Percentiles rank a stretch among this genome's conserved stretches.
These are phyloP conservation scores for Haemorhous mexicanus DNA, from an alignment of 2,113 vertebrate species.

Conservation along the genomic window DNA sequence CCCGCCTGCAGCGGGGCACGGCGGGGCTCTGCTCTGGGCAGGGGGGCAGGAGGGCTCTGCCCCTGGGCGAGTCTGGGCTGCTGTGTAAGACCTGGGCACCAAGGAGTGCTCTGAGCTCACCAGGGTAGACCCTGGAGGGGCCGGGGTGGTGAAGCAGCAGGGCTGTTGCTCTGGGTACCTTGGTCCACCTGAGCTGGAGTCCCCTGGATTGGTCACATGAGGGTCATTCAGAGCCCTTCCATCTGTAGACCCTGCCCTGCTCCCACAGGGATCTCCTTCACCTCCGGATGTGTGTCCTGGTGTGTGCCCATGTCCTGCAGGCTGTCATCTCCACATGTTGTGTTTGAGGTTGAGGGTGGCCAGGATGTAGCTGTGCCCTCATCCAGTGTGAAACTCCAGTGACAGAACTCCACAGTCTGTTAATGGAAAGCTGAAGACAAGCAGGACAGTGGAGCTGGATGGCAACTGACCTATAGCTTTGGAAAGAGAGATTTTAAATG, in stretches of 20 bases:
- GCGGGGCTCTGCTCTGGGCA: neutral
- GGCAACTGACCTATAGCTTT: neutral
- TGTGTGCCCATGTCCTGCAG: rapidly evolving
- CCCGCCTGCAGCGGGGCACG: neutral
- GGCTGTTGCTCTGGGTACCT: neutral
- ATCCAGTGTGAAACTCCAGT: neutral
- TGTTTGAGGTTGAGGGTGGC: neutral
- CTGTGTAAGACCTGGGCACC: neutral
- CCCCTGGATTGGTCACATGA: neutral
- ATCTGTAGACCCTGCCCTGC: neutral
- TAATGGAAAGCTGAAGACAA: neutral
- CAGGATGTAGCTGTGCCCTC: neutral
- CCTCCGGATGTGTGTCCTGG: neutral
- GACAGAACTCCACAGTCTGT: rapidly evolving
- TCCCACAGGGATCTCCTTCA: neutral
- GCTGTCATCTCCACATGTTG: rapidly evolving
- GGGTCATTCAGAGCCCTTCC: neutral
- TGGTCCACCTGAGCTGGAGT: neutral
- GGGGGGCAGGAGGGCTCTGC: neutral
- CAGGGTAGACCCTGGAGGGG: neutral
- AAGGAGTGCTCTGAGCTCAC: neutral
- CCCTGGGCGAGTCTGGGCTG: neutral
- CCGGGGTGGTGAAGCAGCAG: neutral
- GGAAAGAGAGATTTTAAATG: neutral
- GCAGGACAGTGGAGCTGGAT: neutral